These are phyloP conservation scores for Pteria penguin DNA, from an alignment of 2,888 invertebrate genomes.

Conservation along the genomic window DNA sequence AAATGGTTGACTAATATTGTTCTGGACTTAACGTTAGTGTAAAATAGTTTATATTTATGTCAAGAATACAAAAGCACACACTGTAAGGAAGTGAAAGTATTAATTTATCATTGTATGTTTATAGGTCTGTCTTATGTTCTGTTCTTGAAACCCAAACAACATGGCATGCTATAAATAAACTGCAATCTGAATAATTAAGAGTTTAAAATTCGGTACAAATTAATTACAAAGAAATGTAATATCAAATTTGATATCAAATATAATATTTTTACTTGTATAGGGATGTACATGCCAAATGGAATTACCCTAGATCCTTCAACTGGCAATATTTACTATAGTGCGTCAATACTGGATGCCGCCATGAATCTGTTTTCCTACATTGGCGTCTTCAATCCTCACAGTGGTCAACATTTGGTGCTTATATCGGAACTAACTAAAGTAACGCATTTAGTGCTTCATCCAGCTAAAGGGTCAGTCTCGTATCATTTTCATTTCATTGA, in stretches of 20 bases:
- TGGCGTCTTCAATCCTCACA: background rate
- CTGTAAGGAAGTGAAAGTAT: no score
- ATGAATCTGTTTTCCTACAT: slow-evolving; percentile 14
- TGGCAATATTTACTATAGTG: slow-evolving; percentile 20
- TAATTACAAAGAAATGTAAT: no score
- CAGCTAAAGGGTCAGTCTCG: slow-evolving; percentile 12
- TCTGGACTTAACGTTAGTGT: no score
- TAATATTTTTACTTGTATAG: background rate
- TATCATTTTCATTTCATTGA: background rate
- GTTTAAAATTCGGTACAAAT: no score
- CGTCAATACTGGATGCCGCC: slow-evolving; percentile 2
- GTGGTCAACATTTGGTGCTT: slow-evolving; percentile 9
- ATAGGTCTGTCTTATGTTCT: no score
- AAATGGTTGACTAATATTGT: no score
- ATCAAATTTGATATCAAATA: background rate
- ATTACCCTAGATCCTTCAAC: slow-evolving; percentile 11
- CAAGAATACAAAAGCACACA: no score
- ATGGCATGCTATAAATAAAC: no score
- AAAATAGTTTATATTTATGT: no score
- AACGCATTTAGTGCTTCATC: slow-evolving; percentile 1
- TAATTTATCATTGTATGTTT: no score
- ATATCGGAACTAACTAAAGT: slow-evolving; percentile 11
- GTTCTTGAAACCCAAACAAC: no score
- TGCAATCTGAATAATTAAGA: no score
- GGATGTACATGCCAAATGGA: slow-evolving; percentile 7